These are phyloP conservation scores for Darevskia mixta DNA, from an alignment of 2,797 vertebrate species.

Conservation along the genomic window DNA sequence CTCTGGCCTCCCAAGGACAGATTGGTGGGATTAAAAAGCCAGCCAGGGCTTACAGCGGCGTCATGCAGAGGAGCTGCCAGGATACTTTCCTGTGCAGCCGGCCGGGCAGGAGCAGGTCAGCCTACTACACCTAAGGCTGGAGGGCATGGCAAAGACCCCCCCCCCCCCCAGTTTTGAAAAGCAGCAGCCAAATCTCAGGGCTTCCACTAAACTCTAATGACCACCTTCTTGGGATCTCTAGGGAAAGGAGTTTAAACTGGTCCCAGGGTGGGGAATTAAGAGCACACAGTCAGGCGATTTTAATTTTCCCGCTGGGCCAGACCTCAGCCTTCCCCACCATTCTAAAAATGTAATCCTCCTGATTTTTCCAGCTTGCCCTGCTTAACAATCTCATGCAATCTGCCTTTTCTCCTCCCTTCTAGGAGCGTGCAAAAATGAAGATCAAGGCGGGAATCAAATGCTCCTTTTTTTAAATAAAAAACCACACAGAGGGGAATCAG, in stretches of 20 bases:
- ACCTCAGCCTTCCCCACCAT: no score
- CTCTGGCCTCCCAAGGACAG: conserved; percentile 14
- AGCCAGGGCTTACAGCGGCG: background rate
- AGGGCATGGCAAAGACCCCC: no score
- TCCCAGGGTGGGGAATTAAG: background rate
- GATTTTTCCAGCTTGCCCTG: background rate
- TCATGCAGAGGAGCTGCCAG: background rate
- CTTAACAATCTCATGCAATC: background rate
- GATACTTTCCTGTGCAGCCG: background rate
- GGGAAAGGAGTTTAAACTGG: background rate
- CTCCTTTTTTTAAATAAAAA: no score
- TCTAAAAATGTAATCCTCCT: background rate
- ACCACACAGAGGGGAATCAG: background rate
- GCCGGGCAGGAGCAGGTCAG: background rate
- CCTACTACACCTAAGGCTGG: background rate
- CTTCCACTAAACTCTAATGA: no score
- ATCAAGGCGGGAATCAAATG: no score
- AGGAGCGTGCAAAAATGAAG: background rate
- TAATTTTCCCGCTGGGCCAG: no score
- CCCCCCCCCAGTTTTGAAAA: fast-evolving
- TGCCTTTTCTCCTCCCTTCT: background rate
- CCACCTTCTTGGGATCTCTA: no score
- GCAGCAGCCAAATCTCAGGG: background rate
- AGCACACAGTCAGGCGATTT: background rate
- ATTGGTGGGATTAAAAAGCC: conserved; percentile 21